A percentile compares a stretch with the other conserved stretches of the same genome.
These are phyloP conservation scores for Cepaea hortensis DNA, from an alignment of 2,888 invertebrate genomes.

Conservation along the genomic window DNA sequence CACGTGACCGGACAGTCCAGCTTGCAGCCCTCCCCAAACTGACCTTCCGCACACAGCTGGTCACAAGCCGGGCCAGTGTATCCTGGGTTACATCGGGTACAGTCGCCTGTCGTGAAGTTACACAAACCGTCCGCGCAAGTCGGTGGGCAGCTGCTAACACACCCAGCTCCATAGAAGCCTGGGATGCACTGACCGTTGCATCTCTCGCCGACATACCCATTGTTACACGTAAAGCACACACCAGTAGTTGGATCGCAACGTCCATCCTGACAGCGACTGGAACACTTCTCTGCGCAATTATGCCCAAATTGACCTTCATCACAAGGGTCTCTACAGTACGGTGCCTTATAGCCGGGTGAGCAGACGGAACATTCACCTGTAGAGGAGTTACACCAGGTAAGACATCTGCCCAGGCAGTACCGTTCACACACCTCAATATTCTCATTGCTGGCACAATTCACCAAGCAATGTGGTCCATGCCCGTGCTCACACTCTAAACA, in stretches of 20 bases:
- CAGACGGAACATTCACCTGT: conserved; percentile 16
- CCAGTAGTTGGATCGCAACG: conserved; percentile 34
- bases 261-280: background rate
- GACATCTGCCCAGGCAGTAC: conserved; percentile 31
- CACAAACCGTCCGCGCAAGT: conserved; percentile 20
- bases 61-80: conserved; percentile 27
- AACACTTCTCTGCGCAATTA: conserved; percentile 21
- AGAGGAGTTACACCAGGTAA: conserved; percentile 39
- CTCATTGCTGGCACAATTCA: conserved; percentile 32
- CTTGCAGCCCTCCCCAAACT: conserved; percentile 15
- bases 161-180: conserved; percentile 27
- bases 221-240: conserved; percentile 15
- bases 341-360: conserved; percentile 26
- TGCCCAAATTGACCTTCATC: conserved; percentile 29
- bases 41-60: conserved; percentile 32
- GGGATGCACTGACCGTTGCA: conserved; percentile 42
- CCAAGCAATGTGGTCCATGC: conserved; percentile 4
- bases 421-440: conserved; percentile 22
- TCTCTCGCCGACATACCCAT: conserved; percentile 38
- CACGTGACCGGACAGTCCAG: conserved; percentile 22
- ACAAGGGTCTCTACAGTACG: conserved; percentile 24
- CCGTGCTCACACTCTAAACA: conserved; percentile 24
- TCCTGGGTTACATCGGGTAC: conserved; percentile 11
- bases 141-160: conserved; percentile 34
- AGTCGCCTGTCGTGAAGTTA: conserved; percentile 27